These are phyloP conservation scores for Larimichthys polyactis DNA, from an alignment of 2,113 vertebrate species.

Conservation along the genomic window DNA sequence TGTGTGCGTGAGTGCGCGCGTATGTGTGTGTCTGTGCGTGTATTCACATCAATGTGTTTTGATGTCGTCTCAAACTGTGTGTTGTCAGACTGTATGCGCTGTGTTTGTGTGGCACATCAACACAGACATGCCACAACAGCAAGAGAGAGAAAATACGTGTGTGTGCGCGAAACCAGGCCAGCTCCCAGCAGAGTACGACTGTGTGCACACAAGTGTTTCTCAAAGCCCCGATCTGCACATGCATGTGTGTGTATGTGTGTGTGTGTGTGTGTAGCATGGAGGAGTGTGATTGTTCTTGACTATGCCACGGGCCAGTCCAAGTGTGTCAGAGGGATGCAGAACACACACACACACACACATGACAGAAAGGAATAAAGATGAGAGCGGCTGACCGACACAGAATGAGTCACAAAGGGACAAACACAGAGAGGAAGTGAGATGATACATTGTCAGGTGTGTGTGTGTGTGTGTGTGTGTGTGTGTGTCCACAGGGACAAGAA, in stretches of 20 bases:
- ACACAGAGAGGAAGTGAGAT: constrained; percentile 49
- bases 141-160: not conserved
- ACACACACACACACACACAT: constrained; percentile 30
- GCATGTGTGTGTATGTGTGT: constrained; percentile 23
- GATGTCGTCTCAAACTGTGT: constrained; percentile 31
- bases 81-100: constrained; percentile 19
- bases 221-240: constrained; percentile 40
- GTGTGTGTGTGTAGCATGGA: constrained; percentile 28
- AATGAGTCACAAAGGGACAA: constrained; percentile 68
- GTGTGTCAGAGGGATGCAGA: constrained; percentile 49
- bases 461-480: constrained; percentile 9
- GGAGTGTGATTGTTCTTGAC: constrained; percentile 46
- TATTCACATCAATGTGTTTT: not conserved
- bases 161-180: constrained; percentile 71
- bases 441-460: constrained; percentile 58
- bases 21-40: not conserved
- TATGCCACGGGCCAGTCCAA: constrained; percentile 55
- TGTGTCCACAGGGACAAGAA: constrained; percentile 31
- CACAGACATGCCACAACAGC: constrained; percentile 7
- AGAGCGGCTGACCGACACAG: constrained; percentile 59
- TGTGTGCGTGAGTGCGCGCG: constrained; percentile 1
- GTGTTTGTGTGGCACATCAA: constrained; percentile 29
- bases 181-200: constrained; percentile 66
- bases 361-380: constrained; percentile 42
- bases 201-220: constrained; percentile 39